Evolutionary conservation across 2,113 vertebrate species (phyloP).

Genomic region (Cyprinodon variegatus): DNA sequence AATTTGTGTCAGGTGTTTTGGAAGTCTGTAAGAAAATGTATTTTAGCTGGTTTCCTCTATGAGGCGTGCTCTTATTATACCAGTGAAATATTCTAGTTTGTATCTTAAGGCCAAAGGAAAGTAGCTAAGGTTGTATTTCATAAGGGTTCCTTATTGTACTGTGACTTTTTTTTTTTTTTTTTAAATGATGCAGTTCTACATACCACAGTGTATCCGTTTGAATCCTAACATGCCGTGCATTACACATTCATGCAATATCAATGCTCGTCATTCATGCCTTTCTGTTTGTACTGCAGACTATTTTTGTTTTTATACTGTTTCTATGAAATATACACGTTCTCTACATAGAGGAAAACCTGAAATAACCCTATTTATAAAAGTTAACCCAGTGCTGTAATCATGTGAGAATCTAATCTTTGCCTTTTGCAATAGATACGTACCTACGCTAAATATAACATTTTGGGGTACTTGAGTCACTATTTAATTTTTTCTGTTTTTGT

Average conservation of each 20-base stretch:
- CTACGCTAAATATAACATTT: conserved; percentile 81
- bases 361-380: conserved; percentile 80
- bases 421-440: conserved; percentile 79
- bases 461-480: conserved; percentile 93
- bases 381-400: conserved; percentile 81
- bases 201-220: conserved; percentile 59
- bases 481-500: conserved; percentile 86
- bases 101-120: conserved; percentile 76
- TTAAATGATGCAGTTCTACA: conserved; percentile 67
- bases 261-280: conserved; percentile 75
- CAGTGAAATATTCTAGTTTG: conserved; percentile 39
- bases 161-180: conserved; percentile 64
- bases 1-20: conserved; percentile 25
- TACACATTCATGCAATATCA: conserved; percentile 61
- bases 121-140: conserved; percentile 64
- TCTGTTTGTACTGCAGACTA: conserved; percentile 83
- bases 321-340: conserved; percentile 84
- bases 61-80: conserved; percentile 48
- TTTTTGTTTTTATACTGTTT: conserved; percentile 79
- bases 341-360: conserved; percentile 73
- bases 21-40: conserved; percentile 49
- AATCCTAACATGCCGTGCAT: conserved; percentile 61
- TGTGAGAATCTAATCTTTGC: conserved; percentile 80
- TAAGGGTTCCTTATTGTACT: conserved; percentile 74
- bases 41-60: conserved; percentile 58